A percentile compares a stretch with the other conserved stretches of the same genome.
These are phyloP conservation scores for Microplitis deprimator DNA, from an alignment of 2,888 invertebrate genomes.

Conservation along the genomic window DNA sequence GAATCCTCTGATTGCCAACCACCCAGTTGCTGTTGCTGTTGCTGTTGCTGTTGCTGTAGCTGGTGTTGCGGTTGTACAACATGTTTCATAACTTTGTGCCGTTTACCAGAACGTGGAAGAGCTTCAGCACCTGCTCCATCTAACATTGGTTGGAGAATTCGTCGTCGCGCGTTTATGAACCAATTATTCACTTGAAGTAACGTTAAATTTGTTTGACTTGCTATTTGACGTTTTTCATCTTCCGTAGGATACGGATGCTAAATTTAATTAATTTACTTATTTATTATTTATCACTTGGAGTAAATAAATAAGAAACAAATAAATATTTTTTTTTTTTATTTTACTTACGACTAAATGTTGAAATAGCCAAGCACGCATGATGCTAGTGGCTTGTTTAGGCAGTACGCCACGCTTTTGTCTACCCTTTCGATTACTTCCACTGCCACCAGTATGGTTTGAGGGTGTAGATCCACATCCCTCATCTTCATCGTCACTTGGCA, in stretches of 20 bases:
- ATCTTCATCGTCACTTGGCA: constrained; percentile 71
- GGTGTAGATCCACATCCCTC: constrained; percentile 70
- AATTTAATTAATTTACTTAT: constrained; percentile 47
- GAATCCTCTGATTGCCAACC: constrained; percentile 69
- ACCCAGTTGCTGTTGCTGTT: constrained; percentile 52
- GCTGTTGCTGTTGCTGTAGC: constrained; percentile 49
- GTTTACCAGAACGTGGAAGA: constrained; percentile 65
- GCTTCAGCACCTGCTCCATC: constrained; percentile 78
- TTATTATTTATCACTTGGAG: constrained; percentile 10
- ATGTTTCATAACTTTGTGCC: constrained; percentile 71
- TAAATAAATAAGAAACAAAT: not conserved
- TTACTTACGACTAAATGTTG: constrained; percentile 91
- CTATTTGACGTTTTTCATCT: constrained; percentile 92
- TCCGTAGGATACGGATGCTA: constrained; percentile 97
- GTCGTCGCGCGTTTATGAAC: constrained; percentile 93
- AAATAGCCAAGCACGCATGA: constrained; percentile 96
- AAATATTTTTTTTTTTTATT: constrained; percentile 1
- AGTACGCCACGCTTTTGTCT: constrained; percentile 91
- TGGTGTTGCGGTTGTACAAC: constrained; percentile 68
- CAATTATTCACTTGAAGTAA: constrained; percentile 92
- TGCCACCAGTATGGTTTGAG: constrained; percentile 73
- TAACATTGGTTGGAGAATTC: constrained; percentile 93
- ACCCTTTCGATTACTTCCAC: constrained; percentile 72
- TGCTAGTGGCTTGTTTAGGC: constrained; percentile 95
- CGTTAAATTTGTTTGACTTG: constrained; percentile 90